These are phyloP conservation scores for Pandemis corylana DNA, from an alignment of 2,888 invertebrate species.

Conservation along the genomic window DNA sequence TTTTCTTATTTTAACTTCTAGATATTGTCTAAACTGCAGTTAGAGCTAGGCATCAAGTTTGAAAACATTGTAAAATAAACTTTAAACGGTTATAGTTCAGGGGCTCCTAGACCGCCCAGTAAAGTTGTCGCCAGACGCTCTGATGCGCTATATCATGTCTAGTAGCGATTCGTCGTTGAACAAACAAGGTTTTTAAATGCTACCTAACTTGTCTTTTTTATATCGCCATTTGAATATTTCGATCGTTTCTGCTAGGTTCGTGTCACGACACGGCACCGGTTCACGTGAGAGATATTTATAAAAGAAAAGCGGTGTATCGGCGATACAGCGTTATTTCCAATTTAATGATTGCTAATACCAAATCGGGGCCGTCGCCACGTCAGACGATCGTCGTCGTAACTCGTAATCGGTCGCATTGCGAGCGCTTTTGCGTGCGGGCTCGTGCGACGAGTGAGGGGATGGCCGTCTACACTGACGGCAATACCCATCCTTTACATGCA, in stretches of 20 bases:
- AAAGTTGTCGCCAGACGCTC: conserved; percentile 19
- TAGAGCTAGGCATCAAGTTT: background rate
- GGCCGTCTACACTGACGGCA: conserved; percentile 31
- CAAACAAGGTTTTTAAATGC: conserved; percentile 85
- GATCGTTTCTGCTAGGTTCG: conserved; percentile 80
- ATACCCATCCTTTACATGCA: conserved; percentile 31
- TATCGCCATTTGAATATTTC: conserved; percentile 84
- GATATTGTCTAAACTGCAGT: conserved; percentile 41
- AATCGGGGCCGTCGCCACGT: conserved; percentile 78
- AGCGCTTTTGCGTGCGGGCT: conserved; percentile 49
- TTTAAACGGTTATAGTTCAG: background rate
- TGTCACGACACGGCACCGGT: conserved; percentile 82
- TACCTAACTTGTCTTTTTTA: conserved; percentile 85
- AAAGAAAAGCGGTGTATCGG: conserved; percentile 82
- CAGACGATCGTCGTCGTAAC: conserved; percentile 61
- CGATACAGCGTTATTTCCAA: conserved; percentile 84
- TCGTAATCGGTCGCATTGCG: conserved; percentile 62
- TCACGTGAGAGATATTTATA: conserved; percentile 85
- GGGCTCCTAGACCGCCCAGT: conserved; percentile 15
- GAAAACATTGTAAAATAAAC: conserved; percentile 17
- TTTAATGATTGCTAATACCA: conserved; percentile 84
- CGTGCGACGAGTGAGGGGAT: conserved; percentile 32
- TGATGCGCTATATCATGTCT: conserved; percentile 77
- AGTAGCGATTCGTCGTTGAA: conserved; percentile 81
- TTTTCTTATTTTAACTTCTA: conserved; percentile 34